A percentile compares a stretch with the other conserved stretches of the same genome.
phyloP scores from a whole-genome alignment of 2,113 vertebrate species.

The Setophaga coronata region DNA sequence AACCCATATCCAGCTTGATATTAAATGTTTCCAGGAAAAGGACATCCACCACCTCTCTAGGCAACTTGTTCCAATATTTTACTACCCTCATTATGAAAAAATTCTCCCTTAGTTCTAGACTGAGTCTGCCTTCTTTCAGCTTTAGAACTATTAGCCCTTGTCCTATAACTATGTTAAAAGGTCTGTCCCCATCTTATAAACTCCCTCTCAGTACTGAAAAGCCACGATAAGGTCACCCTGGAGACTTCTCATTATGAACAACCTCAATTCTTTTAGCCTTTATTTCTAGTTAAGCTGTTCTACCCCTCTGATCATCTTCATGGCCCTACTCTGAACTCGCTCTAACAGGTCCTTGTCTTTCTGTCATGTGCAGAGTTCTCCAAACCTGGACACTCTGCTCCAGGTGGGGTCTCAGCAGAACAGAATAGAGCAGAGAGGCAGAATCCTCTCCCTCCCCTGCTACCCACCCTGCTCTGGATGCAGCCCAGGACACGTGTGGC shows the following conservation, averaged over 20 bases:
- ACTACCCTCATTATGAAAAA: not conserved
- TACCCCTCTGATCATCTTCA: not conserved
- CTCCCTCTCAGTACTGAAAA: not conserved
- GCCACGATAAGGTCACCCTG: rapidly evolving
- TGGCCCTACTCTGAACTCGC: not conserved
- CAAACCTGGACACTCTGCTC: not conserved
- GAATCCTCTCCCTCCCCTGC: not conserved
- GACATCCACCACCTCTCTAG: not conserved
- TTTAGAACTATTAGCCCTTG: not conserved
- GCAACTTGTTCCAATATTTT: not conserved
- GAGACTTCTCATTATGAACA: not conserved
- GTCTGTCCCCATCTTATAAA: not conserved
- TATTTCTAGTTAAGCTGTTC: not conserved
- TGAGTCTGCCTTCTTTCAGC: not conserved
- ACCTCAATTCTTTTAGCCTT: not conserved
- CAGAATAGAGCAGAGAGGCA: rapidly evolving
- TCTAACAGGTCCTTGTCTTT: not conserved
- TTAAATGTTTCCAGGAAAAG: not conserved
- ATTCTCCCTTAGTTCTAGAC: not conserved
- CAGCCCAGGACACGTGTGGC: rapidly evolving
- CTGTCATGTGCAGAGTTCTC: not conserved
- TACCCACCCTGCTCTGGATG: rapidly evolving
- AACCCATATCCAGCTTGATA: not conserved
- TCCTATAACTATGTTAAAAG: not conserved
- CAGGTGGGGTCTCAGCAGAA: not conserved